Conservation (phyloP, 2,888 invertebrate species). For the Cepaea hortensis region DNA sequence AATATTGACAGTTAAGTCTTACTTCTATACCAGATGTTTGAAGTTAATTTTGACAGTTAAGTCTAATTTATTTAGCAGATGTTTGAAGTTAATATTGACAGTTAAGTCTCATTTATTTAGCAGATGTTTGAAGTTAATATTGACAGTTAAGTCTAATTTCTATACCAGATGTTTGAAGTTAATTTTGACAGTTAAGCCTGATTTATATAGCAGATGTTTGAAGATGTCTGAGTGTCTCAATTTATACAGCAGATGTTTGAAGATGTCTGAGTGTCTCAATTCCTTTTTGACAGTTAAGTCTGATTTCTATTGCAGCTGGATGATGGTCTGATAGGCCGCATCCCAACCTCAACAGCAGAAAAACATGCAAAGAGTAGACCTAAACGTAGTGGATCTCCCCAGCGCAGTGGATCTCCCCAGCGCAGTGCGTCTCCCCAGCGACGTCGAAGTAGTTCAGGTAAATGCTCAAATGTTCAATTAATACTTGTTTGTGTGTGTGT, state of each 20-base stretch:
- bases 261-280: background rate
- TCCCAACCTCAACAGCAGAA: conserved; percentile 59
- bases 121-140: too few relatives aligned
- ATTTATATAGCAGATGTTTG: background rate
- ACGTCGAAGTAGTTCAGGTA: background rate
- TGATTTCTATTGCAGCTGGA: conserved; percentile 59
- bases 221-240: background rate
- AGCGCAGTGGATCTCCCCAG: conserved; percentile 9
- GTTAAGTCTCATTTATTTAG: too few relatives aligned
- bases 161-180: too few relatives aligned
- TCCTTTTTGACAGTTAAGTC: background rate
- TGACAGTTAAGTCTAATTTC: too few relatives aligned
- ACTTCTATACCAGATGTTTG: too few relatives aligned
- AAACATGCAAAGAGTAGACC: conserved; percentile 56
- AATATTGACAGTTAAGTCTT: too few relatives aligned
- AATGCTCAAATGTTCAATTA: background rate
- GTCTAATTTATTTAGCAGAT: too few relatives aligned
- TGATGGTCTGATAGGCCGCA: conserved; percentile 65
- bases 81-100: too few relatives aligned
- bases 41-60: too few relatives aligned
- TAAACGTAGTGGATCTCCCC: conserved; percentile 50
- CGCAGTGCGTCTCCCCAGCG: background rate
- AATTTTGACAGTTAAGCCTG: background rate
- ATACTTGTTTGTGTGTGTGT: background rate
- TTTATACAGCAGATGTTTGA: background rate